phyloP scores from a whole-genome alignment of 2,113 vertebrate genomes.

The Speoplatyrhinus poulsoni region DNA sequence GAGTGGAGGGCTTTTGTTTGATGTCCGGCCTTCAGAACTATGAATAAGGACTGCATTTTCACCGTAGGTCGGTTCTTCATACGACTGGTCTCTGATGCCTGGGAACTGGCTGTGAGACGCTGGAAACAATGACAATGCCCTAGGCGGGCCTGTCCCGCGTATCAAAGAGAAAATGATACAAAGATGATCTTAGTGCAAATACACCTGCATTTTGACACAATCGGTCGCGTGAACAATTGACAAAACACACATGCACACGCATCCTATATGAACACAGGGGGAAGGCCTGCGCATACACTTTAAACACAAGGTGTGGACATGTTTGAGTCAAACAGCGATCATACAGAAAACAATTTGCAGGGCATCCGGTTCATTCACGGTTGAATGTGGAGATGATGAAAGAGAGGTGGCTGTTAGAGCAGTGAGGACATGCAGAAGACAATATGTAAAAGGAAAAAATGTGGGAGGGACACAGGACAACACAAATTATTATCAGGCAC shows the following conservation, averaged over 20 bases:
- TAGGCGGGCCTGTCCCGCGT: neutral
- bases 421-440: too few species aligned
- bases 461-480: too few species aligned
- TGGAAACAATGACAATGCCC: neutral
- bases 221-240: neutral
- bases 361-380: neutral
- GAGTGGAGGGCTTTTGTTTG: neutral
- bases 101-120: neutral
- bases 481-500: neutral
- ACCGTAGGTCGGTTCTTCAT: too few species aligned
- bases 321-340: neutral
- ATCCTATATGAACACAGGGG: neutral
- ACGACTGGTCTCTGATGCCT: too few species aligned
- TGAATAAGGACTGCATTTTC: neutral
- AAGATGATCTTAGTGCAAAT: constrained; percentile 3
- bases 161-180: neutral
- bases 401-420: neutral
- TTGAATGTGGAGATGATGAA: neutral
- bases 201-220: constrained; percentile 7
- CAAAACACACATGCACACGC: constrained; percentile 1
- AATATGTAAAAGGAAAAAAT: too few species aligned
- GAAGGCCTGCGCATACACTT: neutral
- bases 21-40: constrained; percentile 1
- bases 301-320: neutral
- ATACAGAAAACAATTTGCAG: neutral